Base-by-base conservation (phyloP, 2,888 invertebrate species). In the Aphidius colemani region DNA sequence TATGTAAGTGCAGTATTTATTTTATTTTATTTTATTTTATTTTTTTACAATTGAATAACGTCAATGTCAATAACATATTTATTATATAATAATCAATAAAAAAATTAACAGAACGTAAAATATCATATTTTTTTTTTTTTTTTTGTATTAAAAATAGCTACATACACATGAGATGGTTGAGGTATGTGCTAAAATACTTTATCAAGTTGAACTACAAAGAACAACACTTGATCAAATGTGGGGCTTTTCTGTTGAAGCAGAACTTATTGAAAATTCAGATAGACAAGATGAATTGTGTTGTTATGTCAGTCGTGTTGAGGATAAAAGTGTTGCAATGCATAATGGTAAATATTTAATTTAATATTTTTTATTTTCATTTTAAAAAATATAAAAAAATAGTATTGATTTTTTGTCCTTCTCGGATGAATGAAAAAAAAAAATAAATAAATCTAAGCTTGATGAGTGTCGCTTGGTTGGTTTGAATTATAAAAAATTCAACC, bases 221-320 rank as follows among this genome's bases (percentile, higher is more conserved):
- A 91, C 90, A 70, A 93, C 94, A 8, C 86, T 95, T 76, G 96
- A 96, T 76, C 94, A 95, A 83, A 95, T 96, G 93, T 98, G 97
- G 93, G 98, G 98, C 73, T 96, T 98, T 85, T 95, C 95, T 70
- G 96, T 98, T 59, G 98, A 98, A 84, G 97, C 97, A 4, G 97
- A 98, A 84, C 88, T 98, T 65, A 95, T 96, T 69, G 96, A 97
- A 83, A 97, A 97, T 83, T 91, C 95, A 8, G 97, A 97, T 83
- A 86, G 95, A 61, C 96, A 97, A 83, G 97, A 97, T 83, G 97
- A 98, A 83, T 89, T 98, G 55, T 96, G 96, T 85, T 96, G 97
- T 83, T 98, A 96, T 85, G 95, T 98, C 75, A 95, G 95, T 84
- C 89, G 97, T 67, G 96, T 98, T 63, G 95, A 96, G 83, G 95